Percentiles rank a stretch among this genome's conserved stretches.
phyloP scores from a whole-genome alignment of 2,113 vertebrate species.

The Ornithorhynchus anatinus region DNA sequence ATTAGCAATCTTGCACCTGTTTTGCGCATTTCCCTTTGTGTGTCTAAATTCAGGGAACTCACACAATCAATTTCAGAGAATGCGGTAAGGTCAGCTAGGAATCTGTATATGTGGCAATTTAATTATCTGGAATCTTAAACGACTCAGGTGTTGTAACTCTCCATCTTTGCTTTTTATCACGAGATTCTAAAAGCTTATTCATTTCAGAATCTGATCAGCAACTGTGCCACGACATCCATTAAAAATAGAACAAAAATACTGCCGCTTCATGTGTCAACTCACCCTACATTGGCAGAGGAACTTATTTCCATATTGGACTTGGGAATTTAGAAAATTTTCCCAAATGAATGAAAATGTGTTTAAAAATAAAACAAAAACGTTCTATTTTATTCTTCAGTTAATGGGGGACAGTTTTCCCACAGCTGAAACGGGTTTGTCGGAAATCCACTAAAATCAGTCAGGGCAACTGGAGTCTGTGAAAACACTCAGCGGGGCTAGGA shows the following conservation, averaged over 20 bases:
- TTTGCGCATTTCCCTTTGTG: not conserved
- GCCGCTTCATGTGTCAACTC: not conserved
- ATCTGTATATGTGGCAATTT: constrained; percentile 2
- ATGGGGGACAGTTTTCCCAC: not conserved
- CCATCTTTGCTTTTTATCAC: not conserved
- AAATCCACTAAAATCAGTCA: constrained; percentile 28
- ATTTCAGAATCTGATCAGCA: constrained; percentile 1
- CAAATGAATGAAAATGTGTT: constrained; percentile 15
- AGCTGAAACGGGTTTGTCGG: not conserved
- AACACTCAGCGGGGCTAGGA: constrained; percentile 27
- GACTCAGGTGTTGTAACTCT: not conserved
- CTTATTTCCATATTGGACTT: constrained; percentile 4
- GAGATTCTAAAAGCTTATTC: not conserved
- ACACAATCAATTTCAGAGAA: not conserved
- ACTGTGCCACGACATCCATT: not conserved
- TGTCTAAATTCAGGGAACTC: not conserved
- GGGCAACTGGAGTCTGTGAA: not conserved
- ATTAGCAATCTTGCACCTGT: not conserved
- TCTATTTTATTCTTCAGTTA: constrained; percentile 4
- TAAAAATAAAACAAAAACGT: too few relatives aligned
- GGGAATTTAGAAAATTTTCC: not conserved
- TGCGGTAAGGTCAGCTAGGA: not conserved
- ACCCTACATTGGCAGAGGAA: not conserved
- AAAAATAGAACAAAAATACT: not conserved
- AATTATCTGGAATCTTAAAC: constrained; percentile 4